Percentiles rank a stretch among this genome's conserved stretches.
These are phyloP conservation scores for Amphiura filiformis DNA, from an alignment of 35 echinoderm and acorn worm genomes.

Conservation along the genomic window DNA sequence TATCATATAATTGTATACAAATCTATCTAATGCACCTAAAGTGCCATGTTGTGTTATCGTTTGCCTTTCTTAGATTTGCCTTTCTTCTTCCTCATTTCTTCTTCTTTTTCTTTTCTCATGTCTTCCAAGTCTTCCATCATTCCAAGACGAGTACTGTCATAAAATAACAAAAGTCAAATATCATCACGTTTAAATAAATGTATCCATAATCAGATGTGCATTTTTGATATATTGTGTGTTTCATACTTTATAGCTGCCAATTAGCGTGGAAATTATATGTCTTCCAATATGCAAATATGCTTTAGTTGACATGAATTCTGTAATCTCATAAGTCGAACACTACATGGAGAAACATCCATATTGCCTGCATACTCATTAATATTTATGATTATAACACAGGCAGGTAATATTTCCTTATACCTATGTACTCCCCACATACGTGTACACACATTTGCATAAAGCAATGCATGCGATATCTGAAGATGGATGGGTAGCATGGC, in stretches of 20 bases:
- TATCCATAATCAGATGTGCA: background rate
- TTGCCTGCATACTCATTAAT: no score
- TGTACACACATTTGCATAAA: no score
- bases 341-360: no score
- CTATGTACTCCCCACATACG: no score
- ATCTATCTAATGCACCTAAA: background rate
- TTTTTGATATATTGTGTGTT: no score
- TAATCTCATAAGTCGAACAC: background rate
- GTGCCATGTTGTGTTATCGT: background rate
- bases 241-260: background rate
- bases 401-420: no score
- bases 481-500: no score
- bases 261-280: background rate
- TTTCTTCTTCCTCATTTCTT: constrained; percentile 8
- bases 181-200: background rate
- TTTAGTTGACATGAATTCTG: background rate
- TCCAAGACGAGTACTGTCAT: constrained; percentile 59
- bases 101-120: constrained; percentile 61
- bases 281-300: background rate
- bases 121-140: constrained; percentile 73
- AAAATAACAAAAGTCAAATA: constrained; percentile 2
- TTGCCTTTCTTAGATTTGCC: background rate
- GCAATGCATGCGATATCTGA: no score
- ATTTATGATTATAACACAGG: no score
- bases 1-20: no score